These are phyloP conservation scores for Mirounga angustirostris DNA, from an alignment of 2,113 vertebrate genomes.

Conservation along the genomic window DNA sequence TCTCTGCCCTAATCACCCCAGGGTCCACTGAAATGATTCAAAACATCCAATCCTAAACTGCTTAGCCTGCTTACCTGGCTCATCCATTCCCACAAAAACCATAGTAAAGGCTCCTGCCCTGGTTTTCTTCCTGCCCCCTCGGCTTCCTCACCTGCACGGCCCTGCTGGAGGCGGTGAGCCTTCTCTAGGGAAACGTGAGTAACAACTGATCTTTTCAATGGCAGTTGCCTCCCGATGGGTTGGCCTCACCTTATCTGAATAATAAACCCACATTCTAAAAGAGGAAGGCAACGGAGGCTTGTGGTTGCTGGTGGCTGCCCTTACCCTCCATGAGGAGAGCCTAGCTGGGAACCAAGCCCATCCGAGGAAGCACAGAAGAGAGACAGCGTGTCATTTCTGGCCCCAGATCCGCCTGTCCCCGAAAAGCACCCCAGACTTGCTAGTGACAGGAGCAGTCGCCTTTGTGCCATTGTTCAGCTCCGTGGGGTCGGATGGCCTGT, in stretches of 20 bases:
- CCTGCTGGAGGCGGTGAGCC: fast-evolving
- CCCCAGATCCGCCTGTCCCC: neutral
- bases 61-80: neutral
- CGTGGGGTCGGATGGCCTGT: neutral
- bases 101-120: neutral
- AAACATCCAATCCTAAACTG: neutral
- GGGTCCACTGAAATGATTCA: neutral
- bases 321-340: fast-evolving
- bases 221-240: neutral
- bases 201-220: neutral
- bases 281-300: neutral
- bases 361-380: neutral
- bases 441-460: neutral
- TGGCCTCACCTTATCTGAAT: neutral
- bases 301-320: neutral
- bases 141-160: neutral
- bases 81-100: neutral
- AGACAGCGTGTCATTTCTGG: neutral
- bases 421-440: neutral
- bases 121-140: neutral
- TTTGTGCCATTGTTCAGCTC: neutral
- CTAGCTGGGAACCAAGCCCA: neutral
- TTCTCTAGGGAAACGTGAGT: neutral
- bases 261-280: neutral
- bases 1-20: neutral